A percentile compares a stretch with the other conserved stretches of the same genome.
phyloP scores from a whole-genome alignment of 2,113 vertebrate species.

The mouse (Mus musculus) region GRCm39 chr7:88108501-88109000 shows the following conservation, averaged over 20 bases:
- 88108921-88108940: no score
- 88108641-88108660: neutral
- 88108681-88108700: neutral
- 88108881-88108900: no score
- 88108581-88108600: slow-evolving; percentile 7
- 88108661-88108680: neutral
- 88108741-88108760: neutral
- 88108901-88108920: no score
- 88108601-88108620: neutral
- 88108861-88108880: no score
- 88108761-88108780: neutral
- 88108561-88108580: neutral
- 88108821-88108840: no score
- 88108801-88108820: neutral
- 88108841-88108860: no score
- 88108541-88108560: neutral
- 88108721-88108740: neutral
- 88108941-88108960: no score
- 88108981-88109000: neutral
- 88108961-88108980: no score
- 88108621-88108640: neutral
- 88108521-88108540: neutral
- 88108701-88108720: neutral
- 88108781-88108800: neutral
- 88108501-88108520: neutral